phyloP scores from a whole-genome alignment of 2,888 invertebrate species.

The Junonia oenone region DNA sequence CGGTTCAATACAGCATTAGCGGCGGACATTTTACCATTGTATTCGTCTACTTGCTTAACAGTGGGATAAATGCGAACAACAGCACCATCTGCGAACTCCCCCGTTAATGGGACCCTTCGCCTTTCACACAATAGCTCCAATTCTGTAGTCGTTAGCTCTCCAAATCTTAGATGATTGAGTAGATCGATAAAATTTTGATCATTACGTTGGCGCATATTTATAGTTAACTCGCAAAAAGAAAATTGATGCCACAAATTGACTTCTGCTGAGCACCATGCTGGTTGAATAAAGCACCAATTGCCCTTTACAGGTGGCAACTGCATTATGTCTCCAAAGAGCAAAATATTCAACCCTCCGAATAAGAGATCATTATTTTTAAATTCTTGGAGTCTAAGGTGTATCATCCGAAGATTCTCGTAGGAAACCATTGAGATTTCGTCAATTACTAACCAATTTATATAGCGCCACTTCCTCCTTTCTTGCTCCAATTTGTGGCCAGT shows the following conservation, averaged over 20 bases:
- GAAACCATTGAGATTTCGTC: not conserved
- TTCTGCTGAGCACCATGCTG: slow-evolving; percentile 28
- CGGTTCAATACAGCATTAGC: too few relatives aligned
- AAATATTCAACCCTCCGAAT: slow-evolving; percentile 29
- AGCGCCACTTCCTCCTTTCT: not conserved
- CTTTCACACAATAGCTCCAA: not conserved
- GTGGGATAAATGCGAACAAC: not conserved
- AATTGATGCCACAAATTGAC: slow-evolving; percentile 35
- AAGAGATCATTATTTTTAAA: slow-evolving; percentile 26
- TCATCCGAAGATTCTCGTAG: slow-evolving; percentile 35
- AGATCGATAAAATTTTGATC: slow-evolving; percentile 36
- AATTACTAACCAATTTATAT: not conserved
- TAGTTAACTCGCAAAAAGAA: slow-evolving; percentile 37
- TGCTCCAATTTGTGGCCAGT: not conserved
- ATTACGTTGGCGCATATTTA: slow-evolving; percentile 41
- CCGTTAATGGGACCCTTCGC: not conserved
- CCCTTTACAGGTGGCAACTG: slow-evolving; percentile 39
- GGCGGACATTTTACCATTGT: not conserved
- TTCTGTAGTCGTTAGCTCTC: slow-evolving; percentile 28
- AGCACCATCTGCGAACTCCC: not conserved
- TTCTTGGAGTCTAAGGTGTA: slow-evolving; percentile 31
- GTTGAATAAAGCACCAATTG: slow-evolving; percentile 32
- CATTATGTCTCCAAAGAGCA: slow-evolving; percentile 36
- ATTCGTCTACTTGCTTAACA: not conserved
- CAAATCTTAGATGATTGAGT: slow-evolving; percentile 34